Evolutionary conservation across 2,113 vertebrate genomes (phyloP).

Genomic region (Crotalus viridis): DNA sequence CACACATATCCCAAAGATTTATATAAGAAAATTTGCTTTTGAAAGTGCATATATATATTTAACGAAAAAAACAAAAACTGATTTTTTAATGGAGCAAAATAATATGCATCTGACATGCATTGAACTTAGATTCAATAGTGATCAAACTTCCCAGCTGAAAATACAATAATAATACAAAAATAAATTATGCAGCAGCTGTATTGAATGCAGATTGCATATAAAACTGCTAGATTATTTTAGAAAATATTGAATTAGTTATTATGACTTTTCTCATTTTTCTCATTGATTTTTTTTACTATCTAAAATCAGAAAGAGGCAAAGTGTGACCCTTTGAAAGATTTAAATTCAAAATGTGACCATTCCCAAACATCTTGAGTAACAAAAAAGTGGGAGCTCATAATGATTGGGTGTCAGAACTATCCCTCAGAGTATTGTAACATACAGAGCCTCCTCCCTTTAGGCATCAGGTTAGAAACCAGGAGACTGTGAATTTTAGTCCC

Average conservation of each 20-base stretch:
- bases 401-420: background rate
- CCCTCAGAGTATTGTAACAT: background rate
- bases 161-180: background rate
- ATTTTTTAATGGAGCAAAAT: background rate
- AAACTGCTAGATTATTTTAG: background rate
- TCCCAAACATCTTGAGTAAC: background rate
- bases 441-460: background rate
- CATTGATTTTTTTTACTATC: background rate
- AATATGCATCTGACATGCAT: background rate
- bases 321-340: background rate
- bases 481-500: no score
- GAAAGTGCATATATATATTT: background rate
- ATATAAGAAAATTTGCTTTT: background rate
- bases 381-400: background rate
- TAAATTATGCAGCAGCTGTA: background rate
- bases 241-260: background rate
- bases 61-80: background rate
- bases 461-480: no score
- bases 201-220: background rate
- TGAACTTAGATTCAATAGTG: background rate
- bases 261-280: background rate
- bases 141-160: background rate
- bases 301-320: background rate
- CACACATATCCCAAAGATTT: background rate
- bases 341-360: background rate